Evolutionary conservation across 2,888 invertebrate genomes (phyloP).

Genomic region (Dynastes tityus): DNA sequence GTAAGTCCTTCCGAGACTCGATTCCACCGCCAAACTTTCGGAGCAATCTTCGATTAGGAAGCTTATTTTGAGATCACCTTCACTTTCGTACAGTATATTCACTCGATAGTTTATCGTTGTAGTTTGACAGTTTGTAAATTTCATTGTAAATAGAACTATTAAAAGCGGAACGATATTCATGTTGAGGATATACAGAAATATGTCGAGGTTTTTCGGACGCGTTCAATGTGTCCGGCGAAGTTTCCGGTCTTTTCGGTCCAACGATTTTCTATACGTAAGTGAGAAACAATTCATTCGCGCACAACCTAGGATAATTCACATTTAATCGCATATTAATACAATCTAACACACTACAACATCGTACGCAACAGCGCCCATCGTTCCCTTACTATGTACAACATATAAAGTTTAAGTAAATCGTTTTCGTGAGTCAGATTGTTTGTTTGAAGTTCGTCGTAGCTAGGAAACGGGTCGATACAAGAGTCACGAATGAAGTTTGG

Average conservation of each 20-base stretch:
- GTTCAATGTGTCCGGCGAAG: conserved; percentile 8
- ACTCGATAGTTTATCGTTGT: conserved; percentile 22
- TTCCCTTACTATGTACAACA: not conserved
- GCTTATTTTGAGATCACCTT: conserved; percentile 63
- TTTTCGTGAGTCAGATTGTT: conserved; percentile 42
- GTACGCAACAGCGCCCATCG: not conserved
- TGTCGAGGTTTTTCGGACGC: conserved; percentile 25
- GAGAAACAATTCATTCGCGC: conserved; percentile 4
- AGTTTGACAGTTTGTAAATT: conserved; percentile 27
- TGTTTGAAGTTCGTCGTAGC: conserved; percentile 36
- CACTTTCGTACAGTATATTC: conserved; percentile 56
- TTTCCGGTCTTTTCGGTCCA: conserved; percentile 27
- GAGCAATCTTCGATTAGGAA: conserved; percentile 63
- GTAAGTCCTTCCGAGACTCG: conserved; percentile 55
- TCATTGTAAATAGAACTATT: conserved; percentile 3
- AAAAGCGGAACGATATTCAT: conserved; percentile 2
- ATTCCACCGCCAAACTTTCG: conserved; percentile 56
- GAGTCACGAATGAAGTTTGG: conserved; percentile 27
- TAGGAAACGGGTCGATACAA: conserved; percentile 38
- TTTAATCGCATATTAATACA: not conserved
- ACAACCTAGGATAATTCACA: conserved; percentile 34
- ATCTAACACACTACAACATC: not conserved
- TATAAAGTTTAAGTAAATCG: not conserved
- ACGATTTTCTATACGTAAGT: conserved; percentile 31
- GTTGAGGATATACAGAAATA: conserved; percentile 1